These are phyloP conservation scores for Ataeniobius toweri DNA, from an alignment of 2,797 vertebrate genomes.

Conservation along the genomic window DNA sequence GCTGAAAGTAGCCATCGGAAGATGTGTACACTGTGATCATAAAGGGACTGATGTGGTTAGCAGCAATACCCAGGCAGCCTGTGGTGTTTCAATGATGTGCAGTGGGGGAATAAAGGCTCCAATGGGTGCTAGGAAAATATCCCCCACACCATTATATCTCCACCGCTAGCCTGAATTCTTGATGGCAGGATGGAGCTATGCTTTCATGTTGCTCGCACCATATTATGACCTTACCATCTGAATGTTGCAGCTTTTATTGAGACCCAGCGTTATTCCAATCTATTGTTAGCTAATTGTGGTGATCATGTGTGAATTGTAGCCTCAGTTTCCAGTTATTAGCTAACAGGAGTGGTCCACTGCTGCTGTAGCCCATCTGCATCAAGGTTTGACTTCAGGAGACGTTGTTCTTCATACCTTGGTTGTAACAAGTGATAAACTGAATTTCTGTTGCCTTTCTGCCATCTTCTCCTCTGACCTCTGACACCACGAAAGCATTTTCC, in stretches of 20 bases:
- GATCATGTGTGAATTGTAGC: not conserved
- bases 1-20: not conserved
- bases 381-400: not conserved
- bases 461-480: not conserved
- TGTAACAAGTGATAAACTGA: not conserved
- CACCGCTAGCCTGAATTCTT: not conserved
- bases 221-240: not conserved
- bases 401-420: not conserved
- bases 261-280: not conserved
- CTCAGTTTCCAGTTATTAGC: not conserved
- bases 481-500: too few relatives aligned
- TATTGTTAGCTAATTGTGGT: not conserved
- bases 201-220: not conserved
- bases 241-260: not conserved
- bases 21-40: not conserved
- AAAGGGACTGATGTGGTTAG: constrained; percentile 1
- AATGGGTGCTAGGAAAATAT: not conserved
- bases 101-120: not conserved
- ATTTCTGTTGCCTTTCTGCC: not conserved
- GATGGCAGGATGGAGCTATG: not conserved
- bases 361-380: not conserved
- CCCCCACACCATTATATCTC: not conserved
- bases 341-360: not conserved
- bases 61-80: not conserved
- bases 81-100: not conserved